Base-by-base conservation (phyloP, 2,888 invertebrate genomes). In the Sturmia bella region DNA sequence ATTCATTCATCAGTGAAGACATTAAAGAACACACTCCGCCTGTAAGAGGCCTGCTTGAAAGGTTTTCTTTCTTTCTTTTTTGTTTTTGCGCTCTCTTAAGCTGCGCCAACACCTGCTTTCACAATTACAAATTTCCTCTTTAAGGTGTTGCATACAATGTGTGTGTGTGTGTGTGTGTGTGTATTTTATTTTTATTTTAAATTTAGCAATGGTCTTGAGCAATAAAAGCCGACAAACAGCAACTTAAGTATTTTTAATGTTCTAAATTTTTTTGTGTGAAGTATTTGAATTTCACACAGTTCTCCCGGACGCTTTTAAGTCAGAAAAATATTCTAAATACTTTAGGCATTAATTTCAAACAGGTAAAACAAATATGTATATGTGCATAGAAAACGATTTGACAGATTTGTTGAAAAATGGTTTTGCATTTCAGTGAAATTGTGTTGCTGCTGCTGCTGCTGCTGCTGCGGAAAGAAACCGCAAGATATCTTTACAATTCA, bases 331-430 rank as follows among this genome's bases (percentile, higher is more conserved):
- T 17, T 32, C 0, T 7, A 69, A 61, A 54, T 7, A 61, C 9
- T 61, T 24, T 11, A 43, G 21, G 17, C 11, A 41, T n/a, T n/a
- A n/a, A n/a, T 24, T 32, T 52, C 32, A 9, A 41, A 24, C 61
- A 76, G 59, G 41, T 59, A 43, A 66, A 13, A 9, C 7, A 32
- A 50, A 75, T 6, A 15, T 41, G 19, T 69, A 39, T 37, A 37
- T 39, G 2, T 12, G 21, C 12, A n/a, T 19, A 15, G 19, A 17
- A 50, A 45, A 45, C 48, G 19, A 56, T 78, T 72, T 64, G 50
- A 78, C 48, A 57, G 64, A 64, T 64, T 72, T 78, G 69, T 69
- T 68, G 39, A 63, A 64, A 64, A 57, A 41, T 50, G n/a, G n/a
- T 73, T 41, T 11, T 19, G 32, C 7, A n/a, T 12, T 37, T 15